phyloP scores from a whole-genome alignment of 2,113 vertebrate genomes.

The Apistogramma diplotaenia region DNA sequence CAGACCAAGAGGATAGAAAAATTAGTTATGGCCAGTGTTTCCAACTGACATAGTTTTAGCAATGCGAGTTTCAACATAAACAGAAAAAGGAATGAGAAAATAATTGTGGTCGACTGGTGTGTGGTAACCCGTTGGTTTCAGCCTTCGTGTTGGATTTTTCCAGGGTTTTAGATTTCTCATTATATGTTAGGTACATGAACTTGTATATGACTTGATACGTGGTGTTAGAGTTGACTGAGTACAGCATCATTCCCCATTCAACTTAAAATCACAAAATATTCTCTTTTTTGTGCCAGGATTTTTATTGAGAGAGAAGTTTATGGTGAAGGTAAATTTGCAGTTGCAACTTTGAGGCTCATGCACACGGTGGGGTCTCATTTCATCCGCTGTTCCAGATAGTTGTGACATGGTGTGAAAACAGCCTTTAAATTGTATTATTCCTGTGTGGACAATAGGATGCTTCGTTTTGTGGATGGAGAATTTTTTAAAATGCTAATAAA shows the following conservation, averaged over 20 bases:
- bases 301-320: constrained; percentile 23
- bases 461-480: not conserved
- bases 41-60: constrained; percentile 59
- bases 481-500: not conserved
- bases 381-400: not conserved
- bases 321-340: not conserved
- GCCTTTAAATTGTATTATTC: not conserved
- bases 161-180: constrained; percentile 66
- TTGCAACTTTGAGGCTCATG: not conserved
- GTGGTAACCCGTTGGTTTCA: constrained; percentile 51
- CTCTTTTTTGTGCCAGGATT: not conserved
- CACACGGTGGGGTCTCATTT: not conserved
- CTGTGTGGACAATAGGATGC: not conserved
- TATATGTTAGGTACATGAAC: constrained; percentile 54
- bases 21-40: constrained; percentile 59
- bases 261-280: constrained; percentile 30
- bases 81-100: constrained; percentile 70
- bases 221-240: constrained; percentile 28
- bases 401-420: not conserved
- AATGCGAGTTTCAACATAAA: constrained; percentile 68
- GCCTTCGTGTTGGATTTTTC: constrained; percentile 63
- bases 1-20: constrained; percentile 48
- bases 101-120: constrained; percentile 63
- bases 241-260: not conserved
- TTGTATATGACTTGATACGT: constrained; percentile 16